A percentile compares a stretch with the other conserved stretches of the same genome.
phyloP scores from a whole-genome alignment of 92 coral and sea anemone genomes.

The Meandrina meandrites region DNA sequence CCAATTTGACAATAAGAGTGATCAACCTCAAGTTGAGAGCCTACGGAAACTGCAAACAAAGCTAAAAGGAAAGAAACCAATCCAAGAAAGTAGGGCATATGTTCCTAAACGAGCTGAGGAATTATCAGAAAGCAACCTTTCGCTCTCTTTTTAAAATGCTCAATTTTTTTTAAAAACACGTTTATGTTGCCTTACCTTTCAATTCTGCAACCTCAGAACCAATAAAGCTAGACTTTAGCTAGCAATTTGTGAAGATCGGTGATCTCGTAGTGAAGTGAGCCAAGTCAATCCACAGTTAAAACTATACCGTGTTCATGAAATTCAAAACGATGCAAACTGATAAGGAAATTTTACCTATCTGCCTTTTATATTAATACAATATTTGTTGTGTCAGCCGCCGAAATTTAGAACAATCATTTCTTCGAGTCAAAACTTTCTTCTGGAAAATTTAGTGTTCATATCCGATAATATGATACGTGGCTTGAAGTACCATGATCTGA shows the following conservation, averaged over 20 bases:
- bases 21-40: neutral
- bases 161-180: neutral
- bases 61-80: neutral
- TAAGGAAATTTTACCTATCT: neutral
- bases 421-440: neutral
- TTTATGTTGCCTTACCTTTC: neutral
- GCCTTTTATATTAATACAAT: neutral
- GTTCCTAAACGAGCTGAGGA: neutral
- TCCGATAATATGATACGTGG: neutral
- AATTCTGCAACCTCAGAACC: neutral
- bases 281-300: constrained; percentile 7
- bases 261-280: neutral
- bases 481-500: neutral
- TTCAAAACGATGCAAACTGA: constrained; percentile 10
- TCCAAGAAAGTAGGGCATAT: neutral
- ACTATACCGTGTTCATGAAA: neutral
- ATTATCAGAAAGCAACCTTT: neutral
- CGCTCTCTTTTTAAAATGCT: neutral
- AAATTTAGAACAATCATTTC: neutral
- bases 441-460: neutral
- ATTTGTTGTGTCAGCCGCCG: constrained; percentile 9
- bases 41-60: neutral
- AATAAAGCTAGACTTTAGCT: neutral
- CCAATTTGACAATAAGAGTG: too few species aligned
- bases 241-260: neutral